These are phyloP conservation scores for Melanophora roralis DNA, from an alignment of 2,888 invertebrate genomes.

Conservation along the genomic window DNA sequence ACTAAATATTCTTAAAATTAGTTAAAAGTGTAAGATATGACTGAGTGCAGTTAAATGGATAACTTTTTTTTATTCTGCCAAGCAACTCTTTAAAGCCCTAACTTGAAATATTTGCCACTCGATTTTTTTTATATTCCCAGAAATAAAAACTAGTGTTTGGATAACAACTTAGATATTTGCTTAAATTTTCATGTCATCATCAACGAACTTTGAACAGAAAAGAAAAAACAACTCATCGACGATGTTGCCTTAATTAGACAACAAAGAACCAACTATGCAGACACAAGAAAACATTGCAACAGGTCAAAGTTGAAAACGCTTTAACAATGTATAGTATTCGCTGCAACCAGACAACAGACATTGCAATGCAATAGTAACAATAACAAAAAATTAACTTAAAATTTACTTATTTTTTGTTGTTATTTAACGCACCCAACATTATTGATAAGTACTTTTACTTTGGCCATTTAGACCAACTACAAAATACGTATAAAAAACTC, in stretches of 20 bases:
- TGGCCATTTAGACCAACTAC: background rate
- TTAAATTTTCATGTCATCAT: slow-evolving; percentile 45
- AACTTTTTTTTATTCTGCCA: too few species aligned
- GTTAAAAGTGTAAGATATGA: too few species aligned
- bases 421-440: slow-evolving; percentile 46
- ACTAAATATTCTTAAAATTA: too few species aligned
- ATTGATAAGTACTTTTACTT: slow-evolving; percentile 3
- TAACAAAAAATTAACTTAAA: background rate
- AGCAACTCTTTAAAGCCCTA: too few species aligned
- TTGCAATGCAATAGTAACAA: background rate
- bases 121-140: background rate
- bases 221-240: slow-evolving; percentile 20
- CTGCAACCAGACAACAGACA: slow-evolving; percentile 8
- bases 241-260: background rate
- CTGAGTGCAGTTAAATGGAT: too few species aligned
- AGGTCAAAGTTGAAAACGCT: slow-evolving; percentile 53
- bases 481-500: background rate
- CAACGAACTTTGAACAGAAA: slow-evolving; percentile 21
- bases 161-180: slow-evolving; percentile 21
- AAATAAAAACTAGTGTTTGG: background rate
- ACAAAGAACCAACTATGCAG: background rate
- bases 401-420: slow-evolving; percentile 4
- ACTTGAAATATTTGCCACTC: too few species aligned
- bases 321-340: slow-evolving; percentile 44
- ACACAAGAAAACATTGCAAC: slow-evolving; percentile 20